phyloP scores from a whole-genome alignment of 2,888 invertebrate species.

The Temnothorax ravouxi region DNA sequence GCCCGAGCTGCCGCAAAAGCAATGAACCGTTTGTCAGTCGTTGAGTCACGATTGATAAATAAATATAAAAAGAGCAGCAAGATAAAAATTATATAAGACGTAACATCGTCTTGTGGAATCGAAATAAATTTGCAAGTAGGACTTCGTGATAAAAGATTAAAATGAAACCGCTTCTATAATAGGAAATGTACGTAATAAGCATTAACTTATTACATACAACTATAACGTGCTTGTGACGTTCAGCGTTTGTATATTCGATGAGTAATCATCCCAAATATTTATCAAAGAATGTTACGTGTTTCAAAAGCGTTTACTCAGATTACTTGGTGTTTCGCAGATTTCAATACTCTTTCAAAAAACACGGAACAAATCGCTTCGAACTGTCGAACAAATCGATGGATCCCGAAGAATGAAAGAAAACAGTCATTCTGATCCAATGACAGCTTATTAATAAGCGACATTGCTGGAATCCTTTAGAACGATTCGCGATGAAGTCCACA shows the following conservation, averaged over 20 bases:
- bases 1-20: constrained; percentile 6
- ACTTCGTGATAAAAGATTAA: constrained; percentile 8
- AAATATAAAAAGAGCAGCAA: not conserved
- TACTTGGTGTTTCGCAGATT: not conserved
- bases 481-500: not conserved
- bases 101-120: not conserved
- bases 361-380: not conserved
- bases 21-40: not conserved
- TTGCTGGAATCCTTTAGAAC: constrained; percentile 7
- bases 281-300: constrained; percentile 22
- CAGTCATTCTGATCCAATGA: constrained; percentile 26
- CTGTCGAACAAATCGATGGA: not conserved
- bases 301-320: constrained; percentile 6
- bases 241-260: constrained; percentile 7
- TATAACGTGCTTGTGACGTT: not conserved
- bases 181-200: not conserved
- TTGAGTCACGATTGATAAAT: not conserved
- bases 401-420: not conserved
- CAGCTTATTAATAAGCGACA: constrained; percentile 5
- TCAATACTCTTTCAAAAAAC: not conserved
- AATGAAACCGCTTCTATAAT: not conserved
- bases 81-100: not conserved
- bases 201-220: not conserved
- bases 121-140: not conserved
- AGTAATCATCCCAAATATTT: constrained; percentile 2